A percentile compares a stretch with the other conserved stretches of the same genome.
Conservation (phyloP, 2,888 invertebrate genomes). For the Trilocha varians region DNA sequence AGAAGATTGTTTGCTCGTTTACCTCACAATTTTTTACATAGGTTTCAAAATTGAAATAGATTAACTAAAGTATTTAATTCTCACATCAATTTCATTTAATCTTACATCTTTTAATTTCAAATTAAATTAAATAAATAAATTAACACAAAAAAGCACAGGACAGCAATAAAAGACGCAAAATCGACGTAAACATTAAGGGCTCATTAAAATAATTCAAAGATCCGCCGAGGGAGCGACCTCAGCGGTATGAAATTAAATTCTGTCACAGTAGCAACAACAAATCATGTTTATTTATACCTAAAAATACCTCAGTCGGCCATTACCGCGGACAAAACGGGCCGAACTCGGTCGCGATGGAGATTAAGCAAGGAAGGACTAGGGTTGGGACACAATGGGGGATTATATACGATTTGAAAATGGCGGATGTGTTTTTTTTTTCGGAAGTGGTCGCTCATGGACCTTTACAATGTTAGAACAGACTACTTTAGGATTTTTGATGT, state of each 20-base stretch:
- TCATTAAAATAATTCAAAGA: constrained; percentile 67
- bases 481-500: too few relatives aligned
- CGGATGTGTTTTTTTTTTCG: background rate
- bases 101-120: background rate
- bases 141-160: constrained; percentile 9
- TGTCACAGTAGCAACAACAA: constrained; percentile 67
- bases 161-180: constrained; percentile 15
- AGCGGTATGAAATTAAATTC: constrained; percentile 63
- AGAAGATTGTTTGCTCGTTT: too few relatives aligned
- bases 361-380: constrained; percentile 69
- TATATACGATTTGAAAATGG: background rate
- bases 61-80: too few relatives aligned
- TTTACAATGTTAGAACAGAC: too few relatives aligned
- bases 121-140: constrained; percentile 2
- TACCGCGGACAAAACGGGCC: constrained; percentile 56
- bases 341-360: constrained; percentile 59
- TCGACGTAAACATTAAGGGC: constrained; percentile 32
- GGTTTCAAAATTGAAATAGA: too few relatives aligned
- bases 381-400: background rate
- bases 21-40: too few relatives aligned
- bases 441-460: too few relatives aligned
- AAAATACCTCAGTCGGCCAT: constrained; percentile 72
- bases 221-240: constrained; percentile 38
- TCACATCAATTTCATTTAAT: background rate
- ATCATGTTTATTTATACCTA: constrained; percentile 74